Percentiles rank a stretch among this genome's conserved stretches.
These are phyloP conservation scores for Columba guinea DNA, from an alignment of 2,797 vertebrate genomes.

Conservation along the genomic window DNA sequence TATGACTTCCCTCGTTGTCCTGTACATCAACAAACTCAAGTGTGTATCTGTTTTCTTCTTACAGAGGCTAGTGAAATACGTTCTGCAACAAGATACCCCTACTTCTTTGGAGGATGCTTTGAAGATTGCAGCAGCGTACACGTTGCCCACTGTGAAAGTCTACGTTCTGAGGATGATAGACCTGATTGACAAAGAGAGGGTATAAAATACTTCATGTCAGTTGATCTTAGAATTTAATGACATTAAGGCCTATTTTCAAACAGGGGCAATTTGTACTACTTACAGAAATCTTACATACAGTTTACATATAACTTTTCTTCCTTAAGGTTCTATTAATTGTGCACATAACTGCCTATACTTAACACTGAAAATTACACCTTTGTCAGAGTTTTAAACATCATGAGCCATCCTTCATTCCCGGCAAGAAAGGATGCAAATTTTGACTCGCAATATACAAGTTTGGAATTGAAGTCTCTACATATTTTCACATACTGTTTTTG, in stretches of 20 bases:
- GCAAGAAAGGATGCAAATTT: background rate
- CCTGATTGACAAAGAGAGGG: conserved; percentile 84
- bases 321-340: background rate
- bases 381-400: background rate
- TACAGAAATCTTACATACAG: background rate
- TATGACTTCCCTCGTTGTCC: background rate
- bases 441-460: background rate
- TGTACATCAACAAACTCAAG: background rate
- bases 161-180: conserved; percentile 85
- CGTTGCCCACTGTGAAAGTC: conserved; percentile 84
- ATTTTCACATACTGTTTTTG: background rate
- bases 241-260: background rate
- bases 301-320: background rate
- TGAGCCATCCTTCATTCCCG: background rate
- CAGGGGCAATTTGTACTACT: background rate
- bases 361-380: background rate
- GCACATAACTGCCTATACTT: background rate
- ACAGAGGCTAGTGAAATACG: conserved; percentile 89
- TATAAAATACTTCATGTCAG: conserved; percentile 39
- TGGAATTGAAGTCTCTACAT: background rate
- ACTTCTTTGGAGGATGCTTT: conserved; percentile 90
- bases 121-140: conserved; percentile 86
- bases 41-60: background rate
- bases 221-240: background rate
- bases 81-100: conserved; percentile 88